Evolutionary conservation across 1,140 invertebrate genomes (phyloP), one percentile per base, ranked within the genome.

Genomic region (Drosophila virilis): DNA sequence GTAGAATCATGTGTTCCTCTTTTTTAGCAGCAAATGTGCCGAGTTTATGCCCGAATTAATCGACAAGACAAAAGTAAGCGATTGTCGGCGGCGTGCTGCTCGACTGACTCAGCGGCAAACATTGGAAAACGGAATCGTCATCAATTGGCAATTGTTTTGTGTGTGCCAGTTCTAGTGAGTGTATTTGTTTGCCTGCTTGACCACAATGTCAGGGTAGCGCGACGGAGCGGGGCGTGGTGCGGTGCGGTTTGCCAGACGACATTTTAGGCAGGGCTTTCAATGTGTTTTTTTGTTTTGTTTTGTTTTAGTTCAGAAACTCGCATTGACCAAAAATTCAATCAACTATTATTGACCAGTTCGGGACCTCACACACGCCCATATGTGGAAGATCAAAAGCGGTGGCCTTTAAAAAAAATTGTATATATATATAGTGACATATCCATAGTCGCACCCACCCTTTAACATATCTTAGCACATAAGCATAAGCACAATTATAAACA

Each of bases 21-120:
- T 58, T 66, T 72, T 28, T 17, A 28, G 9, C 12, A 17, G 17
- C 22, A 48, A 48, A 22, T 22, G 22, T 22, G 22, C 3, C 22
- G 58, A 72, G 71, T 69, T 55, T 73, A 46, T 74, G 71, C 57
- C 71, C 71, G 71, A 74, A 69, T 69, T 74, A 74, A 74, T 74
- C 71, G 69, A 52, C 35, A 37, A 61, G 58, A 45, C 42, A 65
- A 65, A 50, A 52, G 62, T 57, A n/a, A 22, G 46, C 46, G 13
- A 17, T 35, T 15, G 17, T 52, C 32, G 37, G 13, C 15, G 62
- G 13, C 15, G 62, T 46, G 66, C 54, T 59, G 69, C 42, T 69
- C 17, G 65, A 69, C 65, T 74, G 67, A 71, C 15, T 74, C 72
- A 74, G 52, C 51, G 51, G 33, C 51, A 70, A 74, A 64, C 69